Conservation (phyloP, 2,888 invertebrate genomes). For the Cloeon dipterum region DNA sequence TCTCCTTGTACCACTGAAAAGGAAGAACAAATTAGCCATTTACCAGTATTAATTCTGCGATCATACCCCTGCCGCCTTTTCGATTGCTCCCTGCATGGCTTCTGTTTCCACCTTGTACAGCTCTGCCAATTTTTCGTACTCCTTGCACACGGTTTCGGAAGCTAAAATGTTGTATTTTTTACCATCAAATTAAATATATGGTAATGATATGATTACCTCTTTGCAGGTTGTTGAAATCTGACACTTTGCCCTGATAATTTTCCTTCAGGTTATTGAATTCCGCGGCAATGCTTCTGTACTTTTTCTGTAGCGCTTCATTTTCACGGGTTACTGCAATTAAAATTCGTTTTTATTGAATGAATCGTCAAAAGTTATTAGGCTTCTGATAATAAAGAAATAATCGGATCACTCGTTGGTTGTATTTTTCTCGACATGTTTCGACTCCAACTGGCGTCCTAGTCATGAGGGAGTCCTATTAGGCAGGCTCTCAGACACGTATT, state of each 20-base stretch:
- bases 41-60: not conserved
- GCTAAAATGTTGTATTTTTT: conserved; percentile 18
- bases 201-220: not conserved
- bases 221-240: not conserved
- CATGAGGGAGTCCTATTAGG: too few species aligned
- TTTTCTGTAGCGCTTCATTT: not conserved
- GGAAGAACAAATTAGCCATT: conserved; percentile 1
- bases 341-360: not conserved
- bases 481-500: too few species aligned
- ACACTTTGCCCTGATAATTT: not conserved
- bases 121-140: conserved; percentile 49
- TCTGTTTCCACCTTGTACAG: conserved; percentile 49
- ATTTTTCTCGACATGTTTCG: too few species aligned
- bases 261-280: not conserved
- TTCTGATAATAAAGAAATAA: too few species aligned
- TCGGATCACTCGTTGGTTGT: too few species aligned
- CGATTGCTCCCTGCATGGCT: conserved; percentile 35
- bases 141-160: conserved; percentile 45
- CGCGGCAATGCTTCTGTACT: not conserved
- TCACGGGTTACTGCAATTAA: not conserved
- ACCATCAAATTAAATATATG: not conserved
- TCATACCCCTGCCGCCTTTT: conserved; percentile 13
- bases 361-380: too few species aligned
- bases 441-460: too few species aligned
- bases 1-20: conserved; percentile 50